Base-by-base conservation (phyloP, 2,113 vertebrate genomes). In the Lampris megalopsis region DNA sequence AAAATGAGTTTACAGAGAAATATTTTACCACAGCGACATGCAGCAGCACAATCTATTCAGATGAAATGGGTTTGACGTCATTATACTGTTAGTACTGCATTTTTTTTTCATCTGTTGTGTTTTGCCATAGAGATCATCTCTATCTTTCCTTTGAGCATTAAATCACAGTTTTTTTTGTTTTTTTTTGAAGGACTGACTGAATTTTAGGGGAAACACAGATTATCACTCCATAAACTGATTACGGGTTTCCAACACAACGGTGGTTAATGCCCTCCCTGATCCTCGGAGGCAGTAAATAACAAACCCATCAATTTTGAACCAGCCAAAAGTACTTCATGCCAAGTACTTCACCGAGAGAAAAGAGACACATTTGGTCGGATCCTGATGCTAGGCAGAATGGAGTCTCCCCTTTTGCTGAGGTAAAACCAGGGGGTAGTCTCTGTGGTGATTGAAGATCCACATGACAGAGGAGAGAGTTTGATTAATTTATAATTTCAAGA, bases 401-500 rank as follows among this genome's bases (percentile, higher is more conserved):
- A 45, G 43, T 45, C 43, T 45, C 43, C 4, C 43, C 7, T 45
- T 45, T 7, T 45, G 7, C 43, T 45, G 43, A 45, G 43, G 7
- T 45, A 7, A 45, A 45, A 45, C 43, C 43, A n/a, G 52, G 52
- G 52, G 52, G 52, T 4, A 59, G 37, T 40, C 57, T 37, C 11
- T 3, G 8, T n/a, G 9, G 56, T 47, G 61, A 66, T 2, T 9
- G 67, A 37, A 75, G 40, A 5, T 38, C 65, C 11, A 42, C 24
- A 63, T 38, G 43, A 73, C n/a, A 71, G 36, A 82, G 35, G 40
- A 37, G 13, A 41, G 61, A 56, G 47, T 72, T 72, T 77, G 71
- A 91, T 86, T 82, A 74, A 81, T 87, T 86, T 49, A 87, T 84
- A 69, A 80, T 75, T 48, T 74, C 24, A 36, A 53, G 10, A 43